Base-by-base conservation (phyloP, 2,797 vertebrate species). In the Sebastolobus alascanus region DNA sequence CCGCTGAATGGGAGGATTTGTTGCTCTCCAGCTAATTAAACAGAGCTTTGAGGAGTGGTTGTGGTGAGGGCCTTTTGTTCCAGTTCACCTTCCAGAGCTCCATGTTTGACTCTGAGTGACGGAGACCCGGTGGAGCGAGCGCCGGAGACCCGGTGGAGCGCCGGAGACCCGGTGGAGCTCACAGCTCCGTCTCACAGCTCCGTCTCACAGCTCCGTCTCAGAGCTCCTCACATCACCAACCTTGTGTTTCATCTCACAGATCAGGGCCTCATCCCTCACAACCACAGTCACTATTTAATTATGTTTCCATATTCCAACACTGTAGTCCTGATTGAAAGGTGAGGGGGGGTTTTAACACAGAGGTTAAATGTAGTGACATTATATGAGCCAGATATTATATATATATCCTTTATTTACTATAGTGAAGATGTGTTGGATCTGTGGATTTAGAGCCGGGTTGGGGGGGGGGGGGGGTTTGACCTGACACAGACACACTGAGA, bases 1-100 rank as follows among this genome's bases (percentile, higher is more conserved):
- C 86, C 70, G 38, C 38, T 40, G 38, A 43, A 43, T 4, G 92
- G 85, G 84, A 93, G 94, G 90, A 94, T 95, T 95, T 94, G 93
- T 94, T 93, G 90, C 90, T 87, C 92, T 86, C 85, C 92, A 94
- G 90, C 91, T 95, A 94, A 96, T 95, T 94, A 96, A 94, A 94
- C 69, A 80, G 89, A 82, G 89, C 92, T 94, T 94, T 94, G 90
- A 95, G 83, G 74, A 66, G 87, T 68, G 79, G 81, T 89, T 87
- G 73, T 89, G 86, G 70, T 13, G 85, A 92, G 87, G 84, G 77
- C 74, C 81, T 75, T 94, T 94, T 94, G 91, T 94, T 93, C 80
- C 80, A 72, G n/a, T 69, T 91, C 90, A 94, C 91, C 90, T 88
- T 92, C 80, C 22, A 64, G 79, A 86, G 91, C 88, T 83, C 88